Base-by-base conservation (phyloP, 2,113 vertebrate genomes). In the Salvelinus namaycush region DNA sequence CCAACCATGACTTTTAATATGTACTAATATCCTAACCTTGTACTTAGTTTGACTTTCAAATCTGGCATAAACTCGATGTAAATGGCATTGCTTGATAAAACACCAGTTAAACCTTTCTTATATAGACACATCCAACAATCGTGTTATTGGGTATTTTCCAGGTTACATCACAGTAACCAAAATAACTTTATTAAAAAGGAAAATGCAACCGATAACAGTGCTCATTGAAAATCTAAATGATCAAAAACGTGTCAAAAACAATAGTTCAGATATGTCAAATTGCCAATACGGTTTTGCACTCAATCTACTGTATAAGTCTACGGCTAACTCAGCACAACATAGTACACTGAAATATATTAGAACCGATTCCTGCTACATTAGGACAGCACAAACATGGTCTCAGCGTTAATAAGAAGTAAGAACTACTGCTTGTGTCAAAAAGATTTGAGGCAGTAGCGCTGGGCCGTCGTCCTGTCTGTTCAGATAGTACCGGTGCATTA, bases 271-370 rank as follows among this genome's bases (percentile, higher is more conserved):
- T 44, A 2, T 44, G 72, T 80, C 57, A 88, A 88, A 86, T 79
- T 79, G 39, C 9, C 79, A 70, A 76, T 74, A 85, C 68, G 77
- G 22, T 81, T 77, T 73, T 79, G 75, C 68, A 48, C 51, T 4
- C 5, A 4, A 59, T 81, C 22, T 49, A 70, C 20, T 64, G 22
- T 76, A 68, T 13, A 34, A 34, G 72, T 20, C 8, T 9, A 39
- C 9, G 39, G 39, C 76, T 73, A 81, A 54, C 51, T 16, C 59
- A 62, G 59, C n/a, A 62, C n/a, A 11, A 16, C 59, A 62, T 62
- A 9, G 59, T 24, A 22, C 59, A 22, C n/a, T 60, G 59, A 22
- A 18, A 13, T 22, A 62, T 22, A 62, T 22, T 22, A 22, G n/a
- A 62, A 62, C n/a, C n/a, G 16, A 22, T 62, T 16, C 16, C 5